phyloP scores from a whole-genome alignment of 2,113 vertebrate genomes.

The Pseudorectes ferrugineus region DNA sequence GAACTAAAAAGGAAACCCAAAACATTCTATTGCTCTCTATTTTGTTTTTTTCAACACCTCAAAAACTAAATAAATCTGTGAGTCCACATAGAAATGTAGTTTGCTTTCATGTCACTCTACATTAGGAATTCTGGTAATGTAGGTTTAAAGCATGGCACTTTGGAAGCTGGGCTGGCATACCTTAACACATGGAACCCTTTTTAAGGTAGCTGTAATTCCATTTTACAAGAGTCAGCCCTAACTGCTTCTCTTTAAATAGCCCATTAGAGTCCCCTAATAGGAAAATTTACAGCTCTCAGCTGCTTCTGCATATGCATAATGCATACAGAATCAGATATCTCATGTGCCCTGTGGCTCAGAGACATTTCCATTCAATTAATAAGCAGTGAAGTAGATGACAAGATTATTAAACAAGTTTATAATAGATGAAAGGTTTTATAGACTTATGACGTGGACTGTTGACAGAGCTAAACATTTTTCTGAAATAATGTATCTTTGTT shows the following conservation, averaged over 20 bases:
- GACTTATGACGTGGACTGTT: neutral
- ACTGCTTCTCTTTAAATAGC: neutral
- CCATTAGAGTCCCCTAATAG: neutral
- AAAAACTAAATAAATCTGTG: neutral
- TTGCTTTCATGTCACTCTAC: neutral
- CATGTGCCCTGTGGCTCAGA: neutral
- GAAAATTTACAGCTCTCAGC: neutral
- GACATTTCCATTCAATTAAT: constrained; percentile 15
- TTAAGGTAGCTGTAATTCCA: neutral
- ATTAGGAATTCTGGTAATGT: neutral
- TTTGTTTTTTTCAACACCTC: neutral
- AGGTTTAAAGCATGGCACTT: neutral
- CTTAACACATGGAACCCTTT: neutral
- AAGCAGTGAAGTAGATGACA: constrained; percentile 12
- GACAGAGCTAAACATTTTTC: neutral
- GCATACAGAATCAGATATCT: neutral
- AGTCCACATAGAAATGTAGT: neutral
- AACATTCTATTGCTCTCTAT: neutral
- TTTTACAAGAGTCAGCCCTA: neutral
- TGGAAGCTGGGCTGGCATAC: neutral
- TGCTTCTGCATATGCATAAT: neutral
- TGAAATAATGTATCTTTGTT: neutral
- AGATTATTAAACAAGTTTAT: constrained; percentile 27
- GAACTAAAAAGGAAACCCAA: neutral
- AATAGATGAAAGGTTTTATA: neutral